phyloP scores from a whole-genome alignment of 2,888 invertebrate species.

The Invenusta paracnida region DNA sequence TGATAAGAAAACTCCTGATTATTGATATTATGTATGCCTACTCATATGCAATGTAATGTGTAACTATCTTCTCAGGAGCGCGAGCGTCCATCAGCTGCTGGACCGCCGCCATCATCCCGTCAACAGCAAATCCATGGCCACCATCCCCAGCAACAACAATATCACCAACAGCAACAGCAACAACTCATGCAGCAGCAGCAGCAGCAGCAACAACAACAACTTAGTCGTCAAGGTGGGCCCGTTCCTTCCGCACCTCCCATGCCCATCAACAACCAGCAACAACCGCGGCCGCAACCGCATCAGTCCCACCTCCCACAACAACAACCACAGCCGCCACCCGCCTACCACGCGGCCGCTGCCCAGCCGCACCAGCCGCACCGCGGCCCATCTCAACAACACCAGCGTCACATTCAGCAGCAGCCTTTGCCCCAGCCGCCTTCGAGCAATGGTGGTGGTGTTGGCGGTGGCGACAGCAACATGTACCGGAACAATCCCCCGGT shows the following conservation, averaged over 20 bases:
- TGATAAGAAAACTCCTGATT: too few species aligned
- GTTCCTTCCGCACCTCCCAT: background rate
- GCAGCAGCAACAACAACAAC: background rate
- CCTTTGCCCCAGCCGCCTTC: background rate
- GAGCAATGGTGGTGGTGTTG: background rate
- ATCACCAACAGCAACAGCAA: slow-evolving; percentile 41
- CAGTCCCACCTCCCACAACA: background rate
- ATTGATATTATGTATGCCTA: too few species aligned
- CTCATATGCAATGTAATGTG: too few species aligned
- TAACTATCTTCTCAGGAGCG: background rate
- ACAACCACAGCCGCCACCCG: too few species aligned
- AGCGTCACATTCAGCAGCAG: too few species aligned
- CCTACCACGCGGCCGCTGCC: slow-evolving; percentile 33
- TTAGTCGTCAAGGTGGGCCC: background rate
- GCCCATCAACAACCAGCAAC: slow-evolving; percentile 20
- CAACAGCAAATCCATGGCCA: slow-evolving; percentile 53
- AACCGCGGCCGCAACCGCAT: slow-evolving; percentile 26
- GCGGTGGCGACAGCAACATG: background rate
- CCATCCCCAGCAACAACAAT: slow-evolving; percentile 46
- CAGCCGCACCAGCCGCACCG: slow-evolving; percentile 20
- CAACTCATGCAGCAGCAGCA: background rate
- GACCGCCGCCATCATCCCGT: slow-evolving; percentile 27
- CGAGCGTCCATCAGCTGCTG: slow-evolving; percentile 11
- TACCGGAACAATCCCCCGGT: background rate
- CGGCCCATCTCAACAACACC: background rate